Conservation (phyloP, 37 sponge, comb jelly and placozoan species). For the Bolinopsis microptera region DNA sequence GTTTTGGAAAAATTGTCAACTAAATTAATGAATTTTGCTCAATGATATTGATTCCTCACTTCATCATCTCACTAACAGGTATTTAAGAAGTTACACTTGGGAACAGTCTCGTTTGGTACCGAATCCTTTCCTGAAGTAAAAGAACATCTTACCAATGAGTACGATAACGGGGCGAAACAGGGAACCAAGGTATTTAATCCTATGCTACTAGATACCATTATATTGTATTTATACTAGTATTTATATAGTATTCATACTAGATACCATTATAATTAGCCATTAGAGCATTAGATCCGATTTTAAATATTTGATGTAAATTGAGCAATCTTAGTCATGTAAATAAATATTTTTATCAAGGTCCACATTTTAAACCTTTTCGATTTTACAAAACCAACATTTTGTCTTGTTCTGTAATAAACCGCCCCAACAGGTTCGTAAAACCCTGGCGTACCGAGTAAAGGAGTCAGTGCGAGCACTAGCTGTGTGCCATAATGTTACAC, state of each 20-base stretch:
- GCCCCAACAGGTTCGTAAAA: constrained; percentile 51
- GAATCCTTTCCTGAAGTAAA: constrained; percentile 82
- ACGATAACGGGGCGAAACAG: neutral
- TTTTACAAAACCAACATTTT: too few species aligned
- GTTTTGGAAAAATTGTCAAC: too few species aligned
- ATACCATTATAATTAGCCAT: too few species aligned
- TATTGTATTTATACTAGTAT: neutral
- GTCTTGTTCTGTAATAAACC: too few species aligned
- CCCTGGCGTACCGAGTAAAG: constrained; percentile 38
- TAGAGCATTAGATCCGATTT: too few species aligned
- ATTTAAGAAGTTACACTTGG: constrained; percentile 82
- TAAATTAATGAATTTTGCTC: too few species aligned
- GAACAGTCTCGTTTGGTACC: constrained; percentile 75
- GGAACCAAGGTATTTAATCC: constrained; percentile 65
- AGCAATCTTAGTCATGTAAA: too few species aligned
- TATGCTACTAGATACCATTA: neutral
- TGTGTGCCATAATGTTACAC: constrained; percentile 93
- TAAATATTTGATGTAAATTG: too few species aligned
- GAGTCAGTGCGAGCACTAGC: constrained; percentile 85
- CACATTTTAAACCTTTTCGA: too few species aligned
- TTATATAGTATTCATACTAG: neutral
- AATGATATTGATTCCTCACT: too few species aligned
- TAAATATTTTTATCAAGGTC: too few species aligned
- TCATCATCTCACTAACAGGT: too few species aligned
- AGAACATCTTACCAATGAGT: constrained; percentile 29